Percentiles rank a stretch among this genome's conserved stretches.
Evolutionary conservation across 64 coral and sea anemone genomes (phyloP).

Genomic region (Porites australiensis): DNA sequence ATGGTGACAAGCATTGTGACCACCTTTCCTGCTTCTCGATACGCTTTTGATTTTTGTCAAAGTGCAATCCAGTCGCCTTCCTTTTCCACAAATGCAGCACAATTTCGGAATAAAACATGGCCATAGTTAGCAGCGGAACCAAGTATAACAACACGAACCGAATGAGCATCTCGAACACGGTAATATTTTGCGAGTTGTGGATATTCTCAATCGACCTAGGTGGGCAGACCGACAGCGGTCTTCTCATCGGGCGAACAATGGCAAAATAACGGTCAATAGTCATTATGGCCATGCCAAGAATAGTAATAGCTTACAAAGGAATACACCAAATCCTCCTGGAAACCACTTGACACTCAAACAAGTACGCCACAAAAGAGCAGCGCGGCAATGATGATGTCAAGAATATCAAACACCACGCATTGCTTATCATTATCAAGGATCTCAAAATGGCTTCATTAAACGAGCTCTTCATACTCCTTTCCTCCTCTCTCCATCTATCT

Average conservation of each 20-base stretch:
- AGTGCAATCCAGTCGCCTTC: constrained; percentile 76
- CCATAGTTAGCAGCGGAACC: constrained; percentile 76
- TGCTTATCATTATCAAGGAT: no score
- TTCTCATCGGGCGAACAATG: constrained; percentile 81
- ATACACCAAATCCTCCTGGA: constrained; percentile 40
- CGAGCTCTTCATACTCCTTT: no score
- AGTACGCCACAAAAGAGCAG: constrained; percentile 18
- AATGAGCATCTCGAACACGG: constrained; percentile 61
- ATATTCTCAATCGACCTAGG: constrained; percentile 54
- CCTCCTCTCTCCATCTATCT: no score
- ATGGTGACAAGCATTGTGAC: constrained; percentile 90
- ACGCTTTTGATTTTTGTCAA: constrained; percentile 73
- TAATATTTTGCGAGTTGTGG: not conserved
- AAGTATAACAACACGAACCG: constrained; percentile 74
- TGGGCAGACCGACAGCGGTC: constrained; percentile 65
- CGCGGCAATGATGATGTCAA: constrained; percentile 60
- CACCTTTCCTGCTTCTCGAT: constrained; percentile 85
- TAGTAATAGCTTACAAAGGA: constrained; percentile 56
- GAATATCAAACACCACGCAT: constrained; percentile 73
- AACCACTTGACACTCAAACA: constrained; percentile 54
- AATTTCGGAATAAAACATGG: constrained; percentile 73
- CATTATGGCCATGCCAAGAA: constrained; percentile 66
- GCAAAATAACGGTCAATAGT: constrained; percentile 88
- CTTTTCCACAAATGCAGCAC: constrained; percentile 88
- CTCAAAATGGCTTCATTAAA: no score